Evolutionary conservation across 2,888 invertebrate genomes (phyloP).

Genomic region (Sipunculus nudus): DNA sequence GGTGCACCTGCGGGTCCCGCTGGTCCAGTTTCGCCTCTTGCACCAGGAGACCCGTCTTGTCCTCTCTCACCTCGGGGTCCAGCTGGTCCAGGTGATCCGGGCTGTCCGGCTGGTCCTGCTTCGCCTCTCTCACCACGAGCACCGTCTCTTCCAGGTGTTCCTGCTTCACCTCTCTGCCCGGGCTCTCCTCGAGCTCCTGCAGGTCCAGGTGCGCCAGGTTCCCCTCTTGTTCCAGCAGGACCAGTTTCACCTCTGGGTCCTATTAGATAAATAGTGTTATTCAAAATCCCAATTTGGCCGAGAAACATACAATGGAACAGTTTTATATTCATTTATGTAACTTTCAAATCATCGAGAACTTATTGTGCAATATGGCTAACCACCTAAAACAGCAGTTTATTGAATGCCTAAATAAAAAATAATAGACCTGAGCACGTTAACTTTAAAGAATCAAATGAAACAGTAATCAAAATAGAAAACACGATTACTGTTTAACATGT

Average conservation of each 20-base stretch:
- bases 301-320: too few species aligned
- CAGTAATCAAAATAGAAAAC: too few species aligned
- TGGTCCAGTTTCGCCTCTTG: slow-evolving; percentile 7
- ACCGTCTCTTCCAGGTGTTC: slow-evolving; percentile 5
- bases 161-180: slow-evolving; percentile 8
- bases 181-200: slow-evolving; percentile 11
- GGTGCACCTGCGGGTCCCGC: slow-evolving; percentile 4
- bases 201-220: neutral
- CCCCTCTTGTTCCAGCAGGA: neutral
- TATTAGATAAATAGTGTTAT: neutral
- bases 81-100: slow-evolving; percentile 16
- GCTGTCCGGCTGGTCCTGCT: slow-evolving; percentile 17
- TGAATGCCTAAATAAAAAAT: too few species aligned
- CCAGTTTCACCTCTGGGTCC: slow-evolving; percentile 7
- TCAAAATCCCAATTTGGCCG: too few species aligned
- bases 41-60: neutral
- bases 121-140: slow-evolving; percentile 4
- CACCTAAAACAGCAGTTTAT: too few species aligned
- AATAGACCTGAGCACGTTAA: too few species aligned
- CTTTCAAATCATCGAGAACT: too few species aligned
- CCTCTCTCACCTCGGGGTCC: slow-evolving; percentile 13
- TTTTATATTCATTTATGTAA: too few species aligned
- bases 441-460: too few species aligned
- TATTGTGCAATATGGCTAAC: too few species aligned
- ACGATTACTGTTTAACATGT: too few species aligned